phyloP scores from a whole-genome alignment of 2,113 vertebrate species.

The Coturnix japonica region DNA sequence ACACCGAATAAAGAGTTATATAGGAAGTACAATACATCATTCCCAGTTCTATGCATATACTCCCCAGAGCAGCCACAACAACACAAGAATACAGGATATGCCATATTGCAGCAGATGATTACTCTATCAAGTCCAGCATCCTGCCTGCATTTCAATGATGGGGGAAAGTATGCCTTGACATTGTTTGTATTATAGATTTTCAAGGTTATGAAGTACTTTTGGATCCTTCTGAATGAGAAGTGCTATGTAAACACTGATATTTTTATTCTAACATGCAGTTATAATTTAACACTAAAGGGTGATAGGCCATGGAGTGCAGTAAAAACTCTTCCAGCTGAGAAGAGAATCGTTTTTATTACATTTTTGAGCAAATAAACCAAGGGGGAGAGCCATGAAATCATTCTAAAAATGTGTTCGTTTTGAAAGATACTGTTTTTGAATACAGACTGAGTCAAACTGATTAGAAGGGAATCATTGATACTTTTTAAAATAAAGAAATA shows the following conservation, averaged over 20 bases:
- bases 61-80: slow-evolving; percentile 11
- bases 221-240: not conserved
- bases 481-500: not conserved
- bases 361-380: not conserved
- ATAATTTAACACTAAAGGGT: not conserved
- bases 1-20: slow-evolving; percentile 18
- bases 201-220: slow-evolving; percentile 48
- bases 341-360: not conserved
- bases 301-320: not conserved
- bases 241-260: not conserved
- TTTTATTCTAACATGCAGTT: not conserved
- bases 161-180: not conserved
- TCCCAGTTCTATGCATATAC: not conserved
- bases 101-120: slow-evolving; percentile 11
- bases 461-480: not conserved
- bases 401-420: not conserved
- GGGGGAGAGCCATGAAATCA: not conserved
- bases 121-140: not conserved
- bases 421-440: not conserved
- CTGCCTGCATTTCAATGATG: slow-evolving; percentile 45
- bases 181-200: not conserved
- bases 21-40: not conserved
- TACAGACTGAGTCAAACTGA: not conserved
- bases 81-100: not conserved
- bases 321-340: not conserved